A percentile compares a stretch with the other conserved stretches of the same genome.
Evolutionary conservation across 2,888 invertebrate species (phyloP).

Genomic region (Erannis defoliaria): DNA sequence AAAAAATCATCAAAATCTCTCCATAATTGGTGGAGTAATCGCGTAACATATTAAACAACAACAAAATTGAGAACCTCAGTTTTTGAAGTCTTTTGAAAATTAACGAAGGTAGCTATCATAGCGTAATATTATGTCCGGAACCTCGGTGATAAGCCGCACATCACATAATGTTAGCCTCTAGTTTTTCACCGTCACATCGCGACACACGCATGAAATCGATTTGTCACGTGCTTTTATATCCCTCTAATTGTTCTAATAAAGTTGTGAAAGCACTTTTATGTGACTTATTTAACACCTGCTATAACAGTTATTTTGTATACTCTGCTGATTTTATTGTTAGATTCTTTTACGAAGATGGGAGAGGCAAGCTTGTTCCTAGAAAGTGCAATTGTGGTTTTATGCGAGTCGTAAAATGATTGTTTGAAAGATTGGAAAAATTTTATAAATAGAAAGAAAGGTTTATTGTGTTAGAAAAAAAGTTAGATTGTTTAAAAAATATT

Average conservation of each 20-base stretch:
- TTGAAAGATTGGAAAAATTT: slow-evolving; percentile 21
- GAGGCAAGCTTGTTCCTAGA: slow-evolving; percentile 23
- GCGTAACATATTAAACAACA: too few species aligned
- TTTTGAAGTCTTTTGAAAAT: too few species aligned
- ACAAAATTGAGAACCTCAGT: too few species aligned
- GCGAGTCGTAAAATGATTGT: slow-evolving; percentile 18
- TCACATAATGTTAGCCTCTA: slow-evolving; percentile 13
- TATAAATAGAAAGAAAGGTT: slow-evolving; percentile 4
- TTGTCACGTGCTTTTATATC: slow-evolving; percentile 53
- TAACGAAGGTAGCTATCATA: too few species aligned
- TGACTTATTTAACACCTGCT: slow-evolving; percentile 40
- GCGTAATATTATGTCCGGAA: slow-evolving; percentile 9
- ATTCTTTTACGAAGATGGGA: slow-evolving; percentile 23
- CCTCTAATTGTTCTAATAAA: slow-evolving; percentile 50
- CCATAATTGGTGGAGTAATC: too few species aligned
- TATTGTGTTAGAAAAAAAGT: background rate
- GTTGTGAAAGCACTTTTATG: slow-evolving; percentile 47
- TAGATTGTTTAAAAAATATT: background rate
- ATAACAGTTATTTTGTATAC: slow-evolving; percentile 22
- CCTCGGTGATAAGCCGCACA: background rate
- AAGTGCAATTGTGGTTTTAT: slow-evolving; percentile 27
- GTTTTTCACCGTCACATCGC: slow-evolving; percentile 21
- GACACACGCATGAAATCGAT: slow-evolving; percentile 52
- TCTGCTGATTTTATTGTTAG: slow-evolving; percentile 25
- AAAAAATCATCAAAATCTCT: too few species aligned